These are phyloP conservation scores for Perodicticus potto DNA, from an alignment of 2,797 vertebrate species.

Conservation along the genomic window DNA sequence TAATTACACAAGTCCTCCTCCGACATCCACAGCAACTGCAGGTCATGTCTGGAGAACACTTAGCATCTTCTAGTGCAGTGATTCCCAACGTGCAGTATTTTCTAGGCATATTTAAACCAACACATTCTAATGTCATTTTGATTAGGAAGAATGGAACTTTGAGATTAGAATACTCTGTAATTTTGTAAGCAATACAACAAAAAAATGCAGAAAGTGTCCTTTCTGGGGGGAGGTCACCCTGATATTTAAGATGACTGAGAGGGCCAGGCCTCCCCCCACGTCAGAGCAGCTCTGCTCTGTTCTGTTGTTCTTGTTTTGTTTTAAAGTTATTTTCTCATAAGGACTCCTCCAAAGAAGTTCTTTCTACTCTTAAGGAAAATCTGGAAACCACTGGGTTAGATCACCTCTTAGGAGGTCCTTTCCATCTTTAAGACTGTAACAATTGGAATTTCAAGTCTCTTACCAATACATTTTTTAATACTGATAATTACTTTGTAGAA, in stretches of 20 bases:
- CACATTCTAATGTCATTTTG: conserved; percentile 43
- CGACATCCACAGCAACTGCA: background rate
- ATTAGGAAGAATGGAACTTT: background rate
- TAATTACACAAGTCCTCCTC: background rate
- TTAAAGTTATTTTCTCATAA: background rate
- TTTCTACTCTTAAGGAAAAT: background rate
- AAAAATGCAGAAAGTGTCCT: background rate
- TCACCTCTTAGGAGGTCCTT: background rate
- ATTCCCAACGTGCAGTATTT: background rate
- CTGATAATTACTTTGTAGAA: background rate
- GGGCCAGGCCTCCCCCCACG: background rate
- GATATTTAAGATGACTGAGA: background rate
- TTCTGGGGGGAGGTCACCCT: background rate
- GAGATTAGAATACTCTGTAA: background rate
- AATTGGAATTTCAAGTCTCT: background rate
- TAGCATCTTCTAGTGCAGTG: background rate
- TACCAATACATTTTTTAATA: background rate
- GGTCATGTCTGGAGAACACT: background rate
- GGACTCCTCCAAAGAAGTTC: background rate
- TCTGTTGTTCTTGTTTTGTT: background rate
- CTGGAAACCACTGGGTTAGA: background rate
- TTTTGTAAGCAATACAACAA: conserved; percentile 4
- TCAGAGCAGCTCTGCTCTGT: background rate
- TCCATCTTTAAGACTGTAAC: background rate
- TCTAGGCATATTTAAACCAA: background rate